phyloP scores from a whole-genome alignment of 2,888 invertebrate genomes.

The Pteria penguin region DNA sequence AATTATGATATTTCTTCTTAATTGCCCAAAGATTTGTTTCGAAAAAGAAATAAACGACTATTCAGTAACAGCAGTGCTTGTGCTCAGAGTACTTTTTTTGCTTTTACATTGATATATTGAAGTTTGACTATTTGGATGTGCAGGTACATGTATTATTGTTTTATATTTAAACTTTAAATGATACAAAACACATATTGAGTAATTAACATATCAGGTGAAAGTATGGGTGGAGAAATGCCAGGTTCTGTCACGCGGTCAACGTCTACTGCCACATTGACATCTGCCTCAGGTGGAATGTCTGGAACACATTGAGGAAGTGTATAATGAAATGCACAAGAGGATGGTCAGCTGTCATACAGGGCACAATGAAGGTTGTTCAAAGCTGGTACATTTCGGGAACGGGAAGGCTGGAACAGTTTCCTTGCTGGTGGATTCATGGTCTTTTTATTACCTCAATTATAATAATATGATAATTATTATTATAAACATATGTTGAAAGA shows the following conservation, averaged over 20 bases:
- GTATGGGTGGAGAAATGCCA: background rate
- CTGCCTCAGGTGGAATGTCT: background rate
- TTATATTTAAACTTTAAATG: no score
- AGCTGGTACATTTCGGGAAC: background rate
- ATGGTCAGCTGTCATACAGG: slow-evolving; percentile 2
- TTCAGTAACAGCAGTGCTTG: no score
- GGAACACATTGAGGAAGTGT: background rate
- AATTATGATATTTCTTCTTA: no score
- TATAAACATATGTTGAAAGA: no score
- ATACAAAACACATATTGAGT: no score
- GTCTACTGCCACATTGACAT: background rate
- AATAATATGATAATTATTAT: no score
- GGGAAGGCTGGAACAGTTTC: background rate
- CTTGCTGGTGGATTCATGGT: background rate
- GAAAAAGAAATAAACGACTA: no score
- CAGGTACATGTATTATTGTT: no score
- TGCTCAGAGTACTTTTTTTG: no score
- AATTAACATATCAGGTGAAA: background rate
- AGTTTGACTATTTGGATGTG: no score
- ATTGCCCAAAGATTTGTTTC: no score
- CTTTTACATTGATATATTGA: no score
- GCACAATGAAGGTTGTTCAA: background rate
- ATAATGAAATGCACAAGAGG: slow-evolving; percentile 3
- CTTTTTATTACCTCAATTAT: background rate
- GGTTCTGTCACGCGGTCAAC: background rate